These are phyloP conservation scores for Phataginus tetradactyla DNA, from an alignment of 2,797 vertebrate species.

Conservation along the genomic window DNA sequence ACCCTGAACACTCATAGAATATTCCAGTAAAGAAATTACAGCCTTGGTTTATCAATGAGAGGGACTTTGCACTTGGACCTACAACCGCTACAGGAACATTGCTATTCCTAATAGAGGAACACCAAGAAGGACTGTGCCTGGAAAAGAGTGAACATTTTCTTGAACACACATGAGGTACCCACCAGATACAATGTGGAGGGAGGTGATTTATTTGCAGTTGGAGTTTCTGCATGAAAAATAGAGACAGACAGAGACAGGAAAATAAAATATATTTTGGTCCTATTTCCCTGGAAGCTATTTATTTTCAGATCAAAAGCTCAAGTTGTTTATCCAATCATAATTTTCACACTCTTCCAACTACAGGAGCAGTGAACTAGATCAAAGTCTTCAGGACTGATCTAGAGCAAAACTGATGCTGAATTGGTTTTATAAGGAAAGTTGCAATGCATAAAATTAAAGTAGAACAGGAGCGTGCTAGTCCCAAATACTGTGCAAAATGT, in stretches of 20 bases:
- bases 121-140: background rate
- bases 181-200: background rate
- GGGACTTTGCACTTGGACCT: background rate
- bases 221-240: slow-evolving; percentile 33
- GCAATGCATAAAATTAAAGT: slow-evolving; percentile 21
- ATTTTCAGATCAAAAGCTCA: slow-evolving; percentile 69
- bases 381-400: slow-evolving; percentile 36
- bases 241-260: slow-evolving; percentile 29
- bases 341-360: slow-evolving; percentile 38
- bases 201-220: slow-evolving; percentile 22
- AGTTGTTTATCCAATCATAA: slow-evolving; percentile 64
- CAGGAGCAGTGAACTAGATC: slow-evolving; percentile 45
- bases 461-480: background rate
- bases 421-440: slow-evolving; percentile 13
- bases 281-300: slow-evolving; percentile 59
- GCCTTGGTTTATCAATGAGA: background rate
- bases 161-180: background rate
- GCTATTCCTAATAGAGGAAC: background rate
- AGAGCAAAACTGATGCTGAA: slow-evolving; percentile 19
- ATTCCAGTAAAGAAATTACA: background rate
- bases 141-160: background rate
- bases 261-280: slow-evolving; percentile 53
- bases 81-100: background rate
- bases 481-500: background rate
- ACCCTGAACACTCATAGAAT: background rate